A percentile compares a stretch with the other conserved stretches of the same genome.
These are phyloP conservation scores for Cyclargus thomasi DNA, from an alignment of 1,140 invertebrate genomes.

Conservation along the genomic window DNA sequence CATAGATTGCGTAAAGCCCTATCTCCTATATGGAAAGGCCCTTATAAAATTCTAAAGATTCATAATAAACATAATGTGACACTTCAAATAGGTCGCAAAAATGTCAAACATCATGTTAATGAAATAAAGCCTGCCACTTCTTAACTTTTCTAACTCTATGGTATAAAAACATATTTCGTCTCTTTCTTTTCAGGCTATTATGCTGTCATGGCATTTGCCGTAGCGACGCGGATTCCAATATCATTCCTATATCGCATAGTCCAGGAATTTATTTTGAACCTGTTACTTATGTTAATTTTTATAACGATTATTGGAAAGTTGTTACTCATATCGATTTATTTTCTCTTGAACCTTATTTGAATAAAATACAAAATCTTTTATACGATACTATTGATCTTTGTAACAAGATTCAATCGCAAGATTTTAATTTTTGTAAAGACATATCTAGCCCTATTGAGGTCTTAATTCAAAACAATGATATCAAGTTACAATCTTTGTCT, in stretches of 20 bases:
- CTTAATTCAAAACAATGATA: constrained; percentile 7
- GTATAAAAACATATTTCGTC: too few species aligned
- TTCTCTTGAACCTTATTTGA: constrained; percentile 18
- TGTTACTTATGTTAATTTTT: constrained; percentile 23
- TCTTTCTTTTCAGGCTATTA: too few species aligned
- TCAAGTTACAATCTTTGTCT: constrained; percentile 16
- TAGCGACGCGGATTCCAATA: neutral
- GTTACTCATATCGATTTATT: constrained; percentile 25
- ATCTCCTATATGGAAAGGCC: too few species aligned
- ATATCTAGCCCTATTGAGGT: constrained; percentile 15
- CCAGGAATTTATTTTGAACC: constrained; percentile 34
- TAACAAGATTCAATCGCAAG: constrained; percentile 17
- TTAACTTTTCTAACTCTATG: too few species aligned
- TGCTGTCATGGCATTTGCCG: too few species aligned
- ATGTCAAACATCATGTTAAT: too few species aligned
- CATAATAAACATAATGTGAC: too few species aligned
- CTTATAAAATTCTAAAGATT: too few species aligned
- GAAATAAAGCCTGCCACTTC: too few species aligned
- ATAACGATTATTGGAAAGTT: constrained; percentile 32
- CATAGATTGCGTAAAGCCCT: too few species aligned
- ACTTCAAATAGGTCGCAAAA: too few species aligned
- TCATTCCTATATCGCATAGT: constrained; percentile 26
- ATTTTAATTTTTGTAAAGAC: constrained; percentile 13
- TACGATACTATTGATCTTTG: constrained; percentile 20
- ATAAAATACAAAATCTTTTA: constrained; percentile 27